Base-by-base conservation (phyloP, 2,888 invertebrate genomes). In the Brachyopa scutellaris region DNA sequence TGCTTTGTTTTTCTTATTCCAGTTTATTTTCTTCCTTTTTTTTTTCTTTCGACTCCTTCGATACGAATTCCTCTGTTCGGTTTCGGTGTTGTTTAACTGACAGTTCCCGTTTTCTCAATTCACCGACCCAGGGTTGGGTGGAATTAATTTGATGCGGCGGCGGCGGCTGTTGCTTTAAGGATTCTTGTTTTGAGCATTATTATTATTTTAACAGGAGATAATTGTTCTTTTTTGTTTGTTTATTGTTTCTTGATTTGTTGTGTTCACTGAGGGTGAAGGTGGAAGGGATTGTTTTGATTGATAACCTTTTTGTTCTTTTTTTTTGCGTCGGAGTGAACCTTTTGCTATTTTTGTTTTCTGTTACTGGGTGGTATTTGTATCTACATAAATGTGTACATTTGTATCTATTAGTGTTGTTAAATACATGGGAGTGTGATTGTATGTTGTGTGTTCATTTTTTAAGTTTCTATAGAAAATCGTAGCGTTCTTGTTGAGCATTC, bases 191-290 rank as follows among this genome's bases (percentile, higher is more conserved):
- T 64, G 45, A 73, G 55, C 29, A 6, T 45, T 62, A 47, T 62
- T 73, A 73, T 73, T 55, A 64, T 64, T 73, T 73, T 64, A 64
- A 29, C 38, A 42, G 47, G 49, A 57, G 38, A 49, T 64, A 73
- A 73, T 73, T 73, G 73, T 13, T 73, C 47, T 8, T 64, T 72
- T 55, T 55, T 57, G 38, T 64, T 64, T 55, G 38, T 36, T 64
- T 64, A 64, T 55, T 64, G 53, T 73, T 64, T 64, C 17, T 36
- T 61, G 61, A 57, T 61, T 72, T 42, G 15, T 29, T 45, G 42
- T 19, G 9, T 51, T 51, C 17, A 7, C 2, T 23, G n/a, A 19
- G 19, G 9, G 8, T 36, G n/a, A n/a, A n/a, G n/a, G n/a, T n/a
- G n/a, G 69, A n/a, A n/a, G 21, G 21, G 8, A 53, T 42, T 45